Conservation (phyloP, 2,888 invertebrate genomes). For the Ferrisia virgata region DNA sequence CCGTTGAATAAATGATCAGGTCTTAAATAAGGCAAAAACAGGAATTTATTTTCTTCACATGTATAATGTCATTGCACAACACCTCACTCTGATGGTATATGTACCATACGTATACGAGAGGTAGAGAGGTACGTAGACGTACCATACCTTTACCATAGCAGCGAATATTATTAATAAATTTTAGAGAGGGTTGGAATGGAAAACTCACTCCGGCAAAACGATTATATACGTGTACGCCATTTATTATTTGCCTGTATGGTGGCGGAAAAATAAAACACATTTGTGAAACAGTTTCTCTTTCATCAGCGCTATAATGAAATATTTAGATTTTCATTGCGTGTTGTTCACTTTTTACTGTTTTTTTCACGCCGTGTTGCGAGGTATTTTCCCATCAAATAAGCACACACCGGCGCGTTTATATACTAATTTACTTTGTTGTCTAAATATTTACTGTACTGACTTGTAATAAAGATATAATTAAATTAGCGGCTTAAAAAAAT, state of each 20-base stretch:
- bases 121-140: too few species aligned
- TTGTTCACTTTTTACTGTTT: slow-evolving; percentile 14
- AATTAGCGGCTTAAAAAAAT: slow-evolving; percentile 32
- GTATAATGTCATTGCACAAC: neutral
- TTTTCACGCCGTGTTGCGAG: neutral
- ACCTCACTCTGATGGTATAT: neutral
- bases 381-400: slow-evolving; percentile 9
- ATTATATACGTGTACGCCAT: slow-evolving; percentile 41
- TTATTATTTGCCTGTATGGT: slow-evolving; percentile 35
- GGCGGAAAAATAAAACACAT: slow-evolving; percentile 33
- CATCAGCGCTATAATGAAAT: slow-evolving; percentile 34
- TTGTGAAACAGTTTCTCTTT: slow-evolving; percentile 27
- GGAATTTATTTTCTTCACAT: slow-evolving; percentile 4
- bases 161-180: slow-evolving; percentile 38
- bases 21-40: neutral
- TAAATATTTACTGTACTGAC: slow-evolving; percentile 44
- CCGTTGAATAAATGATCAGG: neutral
- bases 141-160: too few species aligned
- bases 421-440: neutral
- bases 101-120: too few species aligned
- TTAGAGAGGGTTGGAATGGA: neutral
- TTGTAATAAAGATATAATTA: slow-evolving; percentile 35
- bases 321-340: slow-evolving; percentile 26
- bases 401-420: neutral
- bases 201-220: slow-evolving; percentile 22